Conservation (phyloP, 2,113 vertebrate genomes). For the Grammomys dolichurus region DNA sequence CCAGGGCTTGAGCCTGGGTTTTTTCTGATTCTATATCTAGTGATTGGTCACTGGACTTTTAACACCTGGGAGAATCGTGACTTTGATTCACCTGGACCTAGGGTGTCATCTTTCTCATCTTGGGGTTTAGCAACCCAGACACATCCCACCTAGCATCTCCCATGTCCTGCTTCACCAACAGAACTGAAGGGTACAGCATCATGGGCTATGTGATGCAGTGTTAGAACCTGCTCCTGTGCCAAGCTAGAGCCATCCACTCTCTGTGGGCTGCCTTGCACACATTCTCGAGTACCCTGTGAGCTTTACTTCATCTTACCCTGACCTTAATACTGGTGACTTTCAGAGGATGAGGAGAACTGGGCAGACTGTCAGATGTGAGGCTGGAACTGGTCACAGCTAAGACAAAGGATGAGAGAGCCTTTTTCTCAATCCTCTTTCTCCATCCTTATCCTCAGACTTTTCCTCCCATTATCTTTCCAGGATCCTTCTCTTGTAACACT, state of each 20-base stretch:
- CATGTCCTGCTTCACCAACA: not conserved
- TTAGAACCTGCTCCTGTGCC: not conserved
- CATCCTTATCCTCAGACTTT: too few species aligned
- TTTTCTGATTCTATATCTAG: not conserved
- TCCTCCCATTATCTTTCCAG: not conserved
- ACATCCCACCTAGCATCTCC: not conserved
- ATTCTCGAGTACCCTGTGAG: not conserved
- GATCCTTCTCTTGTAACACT: not conserved
- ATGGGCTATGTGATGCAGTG: not conserved
- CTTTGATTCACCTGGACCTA: not conserved
- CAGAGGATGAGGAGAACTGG: accelerated
- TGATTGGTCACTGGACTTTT: not conserved
- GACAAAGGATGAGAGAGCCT: not conserved
- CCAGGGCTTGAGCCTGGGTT: not conserved
- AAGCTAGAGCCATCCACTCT: not conserved
- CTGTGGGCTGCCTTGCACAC: not conserved
- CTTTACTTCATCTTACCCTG: not conserved
- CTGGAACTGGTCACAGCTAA: not conserved
- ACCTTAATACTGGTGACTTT: not conserved
- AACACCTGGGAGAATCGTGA: not conserved
- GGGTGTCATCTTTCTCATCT: not conserved
- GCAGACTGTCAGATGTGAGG: not conserved
- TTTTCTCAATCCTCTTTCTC: not conserved
- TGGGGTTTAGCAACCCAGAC: not conserved
- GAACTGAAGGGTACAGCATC: not conserved